Conservation (phyloP, 1,140 invertebrate genomes). For the Aethina tumida region DNA sequence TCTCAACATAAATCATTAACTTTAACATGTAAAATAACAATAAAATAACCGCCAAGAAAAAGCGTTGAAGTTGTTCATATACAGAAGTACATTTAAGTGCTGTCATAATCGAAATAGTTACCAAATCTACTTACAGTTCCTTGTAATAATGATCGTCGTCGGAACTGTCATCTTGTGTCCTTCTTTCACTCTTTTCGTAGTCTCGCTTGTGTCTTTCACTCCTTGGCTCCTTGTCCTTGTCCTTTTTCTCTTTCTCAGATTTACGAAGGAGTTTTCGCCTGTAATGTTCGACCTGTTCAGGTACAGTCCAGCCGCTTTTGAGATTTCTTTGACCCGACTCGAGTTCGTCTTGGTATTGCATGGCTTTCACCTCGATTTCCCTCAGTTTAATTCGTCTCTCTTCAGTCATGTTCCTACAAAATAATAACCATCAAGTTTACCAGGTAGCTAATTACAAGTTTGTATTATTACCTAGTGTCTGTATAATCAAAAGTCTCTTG, state of each 20-base stretch:
- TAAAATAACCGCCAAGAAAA: too few relatives aligned
- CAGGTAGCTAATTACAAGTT: constrained; percentile 1
- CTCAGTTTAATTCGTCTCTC: constrained; percentile 73
- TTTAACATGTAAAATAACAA: too few relatives aligned
- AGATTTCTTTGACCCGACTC: constrained; percentile 72
- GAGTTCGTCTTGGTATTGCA: constrained; percentile 93
- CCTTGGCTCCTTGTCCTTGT: constrained; percentile 26
- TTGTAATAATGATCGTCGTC: constrained; percentile 32
- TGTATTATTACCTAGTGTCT: constrained; percentile 30
- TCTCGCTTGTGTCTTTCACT: constrained; percentile 30
- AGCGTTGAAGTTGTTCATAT: too few relatives aligned
- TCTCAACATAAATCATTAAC: too few relatives aligned
- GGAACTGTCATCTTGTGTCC: constrained; percentile 24
- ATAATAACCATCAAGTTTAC: constrained; percentile 2
- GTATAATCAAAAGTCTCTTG: constrained; percentile 29
- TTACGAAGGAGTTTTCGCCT: constrained; percentile 80
- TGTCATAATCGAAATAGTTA: too few relatives aligned
- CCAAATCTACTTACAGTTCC: constrained; percentile 33
- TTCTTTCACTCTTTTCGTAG: constrained; percentile 29
- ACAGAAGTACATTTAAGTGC: neutral
- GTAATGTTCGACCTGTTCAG: constrained; percentile 85
- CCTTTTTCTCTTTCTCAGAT: constrained; percentile 30
- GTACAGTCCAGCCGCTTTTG: constrained; percentile 67
- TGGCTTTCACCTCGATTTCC: constrained; percentile 89
- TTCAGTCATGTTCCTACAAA: constrained; percentile 44